Base-by-base conservation (phyloP, 2,797 vertebrate species). In the Dromococcyx pavoninus region DNA sequence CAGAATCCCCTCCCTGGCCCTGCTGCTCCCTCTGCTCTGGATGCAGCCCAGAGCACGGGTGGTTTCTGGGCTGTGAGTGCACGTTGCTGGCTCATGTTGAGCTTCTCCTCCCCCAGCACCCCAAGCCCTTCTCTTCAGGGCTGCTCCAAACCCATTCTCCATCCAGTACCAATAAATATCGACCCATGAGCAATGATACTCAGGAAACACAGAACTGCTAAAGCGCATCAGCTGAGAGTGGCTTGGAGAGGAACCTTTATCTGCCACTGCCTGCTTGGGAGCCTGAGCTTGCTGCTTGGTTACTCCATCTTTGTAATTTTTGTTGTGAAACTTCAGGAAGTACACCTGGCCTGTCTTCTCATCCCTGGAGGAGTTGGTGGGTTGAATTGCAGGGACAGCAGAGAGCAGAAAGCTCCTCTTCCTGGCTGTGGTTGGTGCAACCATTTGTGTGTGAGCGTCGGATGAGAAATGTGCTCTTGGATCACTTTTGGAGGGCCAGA, bases 401-500 rank as follows among this genome's bases (percentile, higher is more conserved):
- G 37, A 33, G 9, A 51, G 56, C 37, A 32, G 37, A 48, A 57
- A 50, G 57, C 64, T 54, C 41, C 64, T 65, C 39, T 33, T 61
- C 21, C 19, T 62, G 60, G 57, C 60, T 57, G 50, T 17, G 35
- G 11, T 18, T 74, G 8, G 48, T 13, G 35, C 58, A 16, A 21
- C 24, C 11, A 41, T 44, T 44, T 21, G 43, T 18, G 2, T 17
- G 35, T 4, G 23, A 86, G 28, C 24, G 28, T 33, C 58, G 11
- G 25, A 1, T 51, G 24, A 3, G 18, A 23, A 44, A 53, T 1
- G 2, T 61, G 1, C 43, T 46, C 33, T 74, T 65, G 77, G 61
- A 32, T 56, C 24, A 0, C 17, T 19, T 0, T 10, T 0, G 28
- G 73, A 24, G 56, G 67, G 69, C 50, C 13, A 14, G 50, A 70